These are phyloP conservation scores for Rhopalosiphum padi DNA, from an alignment of 1,140 invertebrate species.

Conservation along the genomic window DNA sequence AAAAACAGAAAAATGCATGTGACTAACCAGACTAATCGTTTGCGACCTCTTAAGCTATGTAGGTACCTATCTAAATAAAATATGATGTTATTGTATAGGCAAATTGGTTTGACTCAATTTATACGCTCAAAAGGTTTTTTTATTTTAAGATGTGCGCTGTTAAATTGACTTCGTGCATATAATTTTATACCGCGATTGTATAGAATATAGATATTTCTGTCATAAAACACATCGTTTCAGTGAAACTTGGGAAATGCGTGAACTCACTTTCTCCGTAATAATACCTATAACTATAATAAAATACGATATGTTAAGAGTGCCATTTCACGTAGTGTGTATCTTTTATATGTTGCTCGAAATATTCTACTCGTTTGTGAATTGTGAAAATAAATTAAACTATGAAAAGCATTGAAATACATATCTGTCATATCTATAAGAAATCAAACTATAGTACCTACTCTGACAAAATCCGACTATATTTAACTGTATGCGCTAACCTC, in stretches of 20 bases:
- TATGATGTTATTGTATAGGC: not conserved
- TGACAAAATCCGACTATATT: not conserved
- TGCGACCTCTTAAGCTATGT: not conserved
- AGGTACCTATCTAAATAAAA: not conserved
- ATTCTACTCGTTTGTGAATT: not conserved
- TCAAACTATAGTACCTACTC: not conserved
- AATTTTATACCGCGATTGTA: not conserved
- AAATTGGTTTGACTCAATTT: not conserved
- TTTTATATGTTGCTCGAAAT: not conserved
- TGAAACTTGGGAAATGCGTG: not conserved
- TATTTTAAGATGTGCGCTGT: not conserved
- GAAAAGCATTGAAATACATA: not conserved
- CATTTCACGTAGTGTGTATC: not conserved
- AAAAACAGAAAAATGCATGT: not conserved
- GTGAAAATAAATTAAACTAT: not conserved
- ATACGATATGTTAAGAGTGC: not conserved
- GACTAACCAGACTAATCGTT: not conserved
- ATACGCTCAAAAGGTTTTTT: not conserved
- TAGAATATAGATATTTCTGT: not conserved
- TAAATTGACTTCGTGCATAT: not conserved
- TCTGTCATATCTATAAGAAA: not conserved
- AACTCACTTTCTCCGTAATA: slow-evolving; percentile 12
- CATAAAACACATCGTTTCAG: not conserved
- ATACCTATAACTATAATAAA: not conserved
- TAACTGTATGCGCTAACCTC: not conserved